These are phyloP conservation scores for Pomacea maculata DNA, from an alignment of 1,140 invertebrate species.

Conservation along the genomic window DNA sequence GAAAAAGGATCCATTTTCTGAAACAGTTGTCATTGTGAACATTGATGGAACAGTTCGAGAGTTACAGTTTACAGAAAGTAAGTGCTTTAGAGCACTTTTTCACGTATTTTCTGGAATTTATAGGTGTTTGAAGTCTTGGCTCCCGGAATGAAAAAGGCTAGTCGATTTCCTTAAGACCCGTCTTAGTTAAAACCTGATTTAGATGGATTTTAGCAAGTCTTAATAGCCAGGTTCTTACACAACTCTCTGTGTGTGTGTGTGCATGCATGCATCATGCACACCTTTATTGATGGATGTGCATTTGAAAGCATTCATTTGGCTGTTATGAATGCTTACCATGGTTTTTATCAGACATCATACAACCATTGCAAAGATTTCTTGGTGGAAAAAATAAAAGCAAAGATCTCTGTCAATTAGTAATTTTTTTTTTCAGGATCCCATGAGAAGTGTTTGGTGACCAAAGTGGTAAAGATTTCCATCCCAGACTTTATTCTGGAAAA, in stretches of 20 bases:
- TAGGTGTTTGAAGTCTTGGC: no score
- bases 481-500: neutral
- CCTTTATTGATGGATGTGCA: neutral
- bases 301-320: neutral
- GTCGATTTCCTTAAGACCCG: no score
- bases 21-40: neutral
- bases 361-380: neutral
- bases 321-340: neutral
- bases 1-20: neutral
- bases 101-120: no score
- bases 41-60: neutral
- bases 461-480: neutral
- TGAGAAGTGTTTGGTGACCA: neutral
- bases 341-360: neutral
- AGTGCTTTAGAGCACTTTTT: neutral
- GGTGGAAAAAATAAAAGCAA: neutral
- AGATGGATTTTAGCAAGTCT: neutral
- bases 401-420: neutral
- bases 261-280: neutral
- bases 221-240: no score
- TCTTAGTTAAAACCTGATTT: no score
- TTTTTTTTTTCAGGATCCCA: conserved; percentile 1
- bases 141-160: no score
- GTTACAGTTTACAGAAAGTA: neutral
- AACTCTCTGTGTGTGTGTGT: conserved; percentile 6